phyloP scores from a whole-genome alignment of 2,888 invertebrate species.

The Pyrgus malvae region DNA sequence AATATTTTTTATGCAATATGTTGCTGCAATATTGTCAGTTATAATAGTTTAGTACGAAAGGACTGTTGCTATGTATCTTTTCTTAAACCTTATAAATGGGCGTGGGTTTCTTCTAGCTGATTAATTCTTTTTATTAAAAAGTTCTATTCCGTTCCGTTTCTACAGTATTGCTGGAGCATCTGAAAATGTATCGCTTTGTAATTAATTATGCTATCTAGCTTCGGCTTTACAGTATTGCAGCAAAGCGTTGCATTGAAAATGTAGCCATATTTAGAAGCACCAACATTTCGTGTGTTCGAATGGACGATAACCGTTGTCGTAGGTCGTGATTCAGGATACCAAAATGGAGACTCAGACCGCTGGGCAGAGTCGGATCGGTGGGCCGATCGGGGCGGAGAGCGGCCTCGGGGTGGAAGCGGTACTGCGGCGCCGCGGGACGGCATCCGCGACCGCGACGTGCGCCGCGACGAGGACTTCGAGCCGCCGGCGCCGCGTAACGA shows the following conservation, averaged over 20 bases:
- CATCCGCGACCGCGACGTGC: slow-evolving; percentile 48
- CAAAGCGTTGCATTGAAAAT: slow-evolving; percentile 8
- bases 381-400: slow-evolving; percentile 59
- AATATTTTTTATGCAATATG: slow-evolving; percentile 18
- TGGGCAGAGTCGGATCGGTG: slow-evolving; percentile 72
- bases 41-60: background rate
- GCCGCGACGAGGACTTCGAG: slow-evolving; percentile 60
- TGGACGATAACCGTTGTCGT: slow-evolving; percentile 23
- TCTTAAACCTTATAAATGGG: too few relatives aligned
- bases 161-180: background rate
- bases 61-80: too few relatives aligned
- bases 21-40: slow-evolving; percentile 18
- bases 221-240: slow-evolving; percentile 7
- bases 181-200: background rate
- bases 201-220: slow-evolving; percentile 6
- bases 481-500: slow-evolving; percentile 80
- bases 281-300: background rate
- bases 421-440: slow-evolving; percentile 41
- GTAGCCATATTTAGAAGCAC: background rate
- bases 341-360: slow-evolving; percentile 77
- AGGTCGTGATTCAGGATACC: slow-evolving; percentile 75
- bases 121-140: too few relatives aligned
- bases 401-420: slow-evolving; percentile 50
- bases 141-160: background rate
- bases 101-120: background rate